Percentiles rank a stretch among this genome's conserved stretches.
These are phyloP conservation scores for Aplidium turbinatum DNA, from an alignment of 23 tunicate genomes.

Conservation along the genomic window DNA sequence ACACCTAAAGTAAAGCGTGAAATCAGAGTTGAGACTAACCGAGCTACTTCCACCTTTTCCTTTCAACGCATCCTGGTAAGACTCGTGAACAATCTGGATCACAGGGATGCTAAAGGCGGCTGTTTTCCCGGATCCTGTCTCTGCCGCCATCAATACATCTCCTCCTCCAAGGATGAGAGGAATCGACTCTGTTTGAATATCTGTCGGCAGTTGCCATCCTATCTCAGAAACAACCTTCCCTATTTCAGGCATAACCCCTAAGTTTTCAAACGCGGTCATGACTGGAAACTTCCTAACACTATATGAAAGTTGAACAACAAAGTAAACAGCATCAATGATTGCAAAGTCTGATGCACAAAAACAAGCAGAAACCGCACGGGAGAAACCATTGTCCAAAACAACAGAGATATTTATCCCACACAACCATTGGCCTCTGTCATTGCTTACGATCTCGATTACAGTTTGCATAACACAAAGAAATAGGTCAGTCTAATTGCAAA, in stretches of 20 bases:
- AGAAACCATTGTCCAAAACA: too few relatives aligned
- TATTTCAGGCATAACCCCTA: conserved; percentile 94
- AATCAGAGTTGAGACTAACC: too few relatives aligned
- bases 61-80: conserved; percentile 28
- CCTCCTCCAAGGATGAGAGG: conserved; percentile 97
- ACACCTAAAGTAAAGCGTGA: too few relatives aligned
- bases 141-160: conserved; percentile 99
- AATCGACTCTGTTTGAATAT: conserved; percentile 91
- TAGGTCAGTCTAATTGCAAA: too few relatives aligned
- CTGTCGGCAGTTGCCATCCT: conserved; percentile 94
- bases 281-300: neutral
- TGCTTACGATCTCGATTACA: too few relatives aligned
- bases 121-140: conserved; percentile 96
- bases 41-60: neutral
- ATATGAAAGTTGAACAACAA: too few relatives aligned
- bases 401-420: too few relatives aligned
- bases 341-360: too few relatives aligned
- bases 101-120: conserved; percentile 97
- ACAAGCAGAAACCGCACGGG: too few relatives aligned
- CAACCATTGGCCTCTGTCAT: too few relatives aligned
- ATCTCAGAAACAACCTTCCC: conserved; percentile 72
- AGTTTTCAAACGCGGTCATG: conserved; percentile 93
- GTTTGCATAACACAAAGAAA: too few relatives aligned
- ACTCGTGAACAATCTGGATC: conserved; percentile 92
- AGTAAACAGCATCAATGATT: too few relatives aligned